Evolutionary conservation across 2,797 vertebrate species (phyloP).

Genomic region (Mastacembelus armatus): DNA sequence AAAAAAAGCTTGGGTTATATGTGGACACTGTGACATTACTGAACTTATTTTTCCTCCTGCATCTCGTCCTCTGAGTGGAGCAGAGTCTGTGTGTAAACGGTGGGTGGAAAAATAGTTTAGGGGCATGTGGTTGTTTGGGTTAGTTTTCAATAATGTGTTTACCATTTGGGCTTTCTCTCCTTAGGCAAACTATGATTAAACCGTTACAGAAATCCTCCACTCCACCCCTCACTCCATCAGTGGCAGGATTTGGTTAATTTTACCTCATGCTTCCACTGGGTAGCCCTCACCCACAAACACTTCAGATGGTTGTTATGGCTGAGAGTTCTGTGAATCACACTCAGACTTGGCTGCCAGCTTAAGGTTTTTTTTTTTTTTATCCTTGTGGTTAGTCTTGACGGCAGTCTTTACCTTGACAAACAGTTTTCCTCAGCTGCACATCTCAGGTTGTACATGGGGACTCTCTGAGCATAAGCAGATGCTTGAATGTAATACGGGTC

Average conservation of each 20-base stretch:
- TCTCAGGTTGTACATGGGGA: slow-evolving; percentile 96
- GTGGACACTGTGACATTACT: slow-evolving; percentile 41
- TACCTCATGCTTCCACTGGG: slow-evolving; percentile 50
- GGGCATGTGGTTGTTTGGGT: slow-evolving; percentile 68
- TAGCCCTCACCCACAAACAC: slow-evolving; percentile 58
- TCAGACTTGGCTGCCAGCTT: slow-evolving; percentile 37
- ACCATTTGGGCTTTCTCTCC: slow-evolving; percentile 75
- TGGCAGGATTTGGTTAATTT: slow-evolving; percentile 65
- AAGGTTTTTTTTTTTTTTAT: neutral
- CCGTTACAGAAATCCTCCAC: slow-evolving; percentile 62
- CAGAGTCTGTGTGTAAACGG: slow-evolving; percentile 51
- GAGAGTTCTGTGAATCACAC: slow-evolving; percentile 53
- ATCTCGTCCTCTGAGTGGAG: slow-evolving; percentile 33
- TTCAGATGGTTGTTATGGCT: slow-evolving; percentile 64
- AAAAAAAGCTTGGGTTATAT: slow-evolving; percentile 2
- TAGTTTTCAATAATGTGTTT: slow-evolving; percentile 78
- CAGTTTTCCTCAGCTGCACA: slow-evolving; percentile 98
- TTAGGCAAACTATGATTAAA: slow-evolving; percentile 71
- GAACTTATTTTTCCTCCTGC: slow-evolving; percentile 46
- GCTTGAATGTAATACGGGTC: slow-evolving; percentile 98
- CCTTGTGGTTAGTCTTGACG: slow-evolving; percentile 18
- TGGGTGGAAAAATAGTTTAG: slow-evolving; percentile 64
- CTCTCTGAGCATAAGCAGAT: slow-evolving; percentile 93
- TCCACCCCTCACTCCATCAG: slow-evolving; percentile 50
- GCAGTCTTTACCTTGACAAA: slow-evolving; percentile 89